These are phyloP conservation scores for Microdon myrmicae DNA, from an alignment of 2,888 invertebrate genomes.

Conservation along the genomic window DNA sequence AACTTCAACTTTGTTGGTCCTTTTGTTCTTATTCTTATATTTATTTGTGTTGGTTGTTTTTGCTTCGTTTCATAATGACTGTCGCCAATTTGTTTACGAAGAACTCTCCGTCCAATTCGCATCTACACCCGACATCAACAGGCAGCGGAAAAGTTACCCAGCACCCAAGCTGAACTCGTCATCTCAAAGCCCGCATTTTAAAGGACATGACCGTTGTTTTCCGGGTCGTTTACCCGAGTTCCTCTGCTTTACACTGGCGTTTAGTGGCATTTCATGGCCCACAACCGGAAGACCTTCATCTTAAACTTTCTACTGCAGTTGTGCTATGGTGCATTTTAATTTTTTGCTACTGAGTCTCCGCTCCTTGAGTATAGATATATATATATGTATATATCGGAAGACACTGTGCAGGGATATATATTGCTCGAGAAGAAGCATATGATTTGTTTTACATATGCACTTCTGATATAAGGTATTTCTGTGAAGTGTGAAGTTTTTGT, in stretches of 20 bases:
- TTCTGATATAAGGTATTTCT: too few species aligned
- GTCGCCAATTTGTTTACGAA: conserved; percentile 29
- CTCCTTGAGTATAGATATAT: too few species aligned
- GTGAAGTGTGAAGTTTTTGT: too few species aligned
- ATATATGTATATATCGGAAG: too few species aligned
- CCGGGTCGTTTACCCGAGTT: conserved; percentile 48
- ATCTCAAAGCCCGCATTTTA: background rate
- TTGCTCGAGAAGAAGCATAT: too few species aligned
- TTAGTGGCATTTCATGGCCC: too few species aligned
- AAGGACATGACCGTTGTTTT: conserved; percentile 34
- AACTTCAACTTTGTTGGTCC: conserved; percentile 11
- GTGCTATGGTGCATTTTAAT: conserved; percentile 19
- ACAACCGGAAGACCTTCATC: conserved; percentile 24
- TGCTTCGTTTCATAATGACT: conserved; percentile 18
- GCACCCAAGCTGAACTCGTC: background rate
- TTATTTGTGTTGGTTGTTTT: background rate
- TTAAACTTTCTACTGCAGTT: conserved; percentile 24
- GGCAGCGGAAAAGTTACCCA: conserved; percentile 20
- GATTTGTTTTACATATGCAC: too few species aligned
- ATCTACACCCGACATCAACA: conserved; percentile 29
- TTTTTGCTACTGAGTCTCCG: background rate
- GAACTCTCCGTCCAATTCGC: conserved; percentile 3
- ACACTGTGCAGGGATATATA: too few species aligned
- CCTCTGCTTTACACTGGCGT: conserved; percentile 30
- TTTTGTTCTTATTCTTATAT: conserved; percentile 13